A percentile compares a stretch with the other conserved stretches of the same genome.
phyloP scores from a whole-genome alignment of 2,113 vertebrate genomes.

The Zootoca vivipara region DNA sequence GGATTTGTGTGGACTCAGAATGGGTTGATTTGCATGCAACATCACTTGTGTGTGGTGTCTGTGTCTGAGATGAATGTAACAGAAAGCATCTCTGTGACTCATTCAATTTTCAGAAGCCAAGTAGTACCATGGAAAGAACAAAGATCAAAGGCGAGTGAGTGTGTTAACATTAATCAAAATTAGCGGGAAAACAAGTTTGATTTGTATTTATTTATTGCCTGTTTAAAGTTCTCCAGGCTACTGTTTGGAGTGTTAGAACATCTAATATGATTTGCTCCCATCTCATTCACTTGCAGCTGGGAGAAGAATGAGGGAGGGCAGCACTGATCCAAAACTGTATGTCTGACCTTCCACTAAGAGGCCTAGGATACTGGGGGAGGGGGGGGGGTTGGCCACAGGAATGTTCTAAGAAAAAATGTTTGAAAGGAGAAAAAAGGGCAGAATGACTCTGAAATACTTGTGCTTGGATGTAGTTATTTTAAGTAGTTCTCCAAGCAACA shows the following conservation, averaged over 20 bases:
- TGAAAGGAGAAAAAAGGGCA: neutral
- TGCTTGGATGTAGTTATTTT: neutral
- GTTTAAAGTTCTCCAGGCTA: too few relatives aligned
- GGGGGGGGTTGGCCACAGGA: neutral
- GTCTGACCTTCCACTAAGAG: slow-evolving; percentile 41
- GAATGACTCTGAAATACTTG: neutral
- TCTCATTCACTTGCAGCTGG: slow-evolving; percentile 42
- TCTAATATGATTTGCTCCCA: neutral
- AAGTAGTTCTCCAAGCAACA: neutral
- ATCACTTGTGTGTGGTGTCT: too few relatives aligned
- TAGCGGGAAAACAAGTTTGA: too few relatives aligned
- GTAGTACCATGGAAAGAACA: neutral
- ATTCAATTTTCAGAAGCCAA: neutral
- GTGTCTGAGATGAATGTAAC: neutral
- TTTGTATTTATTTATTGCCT: too few relatives aligned
- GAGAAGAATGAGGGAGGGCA: slow-evolving; percentile 43
- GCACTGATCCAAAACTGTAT: slow-evolving; percentile 51
- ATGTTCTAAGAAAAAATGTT: neutral
- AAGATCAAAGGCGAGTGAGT: neutral
- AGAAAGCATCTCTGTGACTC: neutral
- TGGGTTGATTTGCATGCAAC: too few relatives aligned
- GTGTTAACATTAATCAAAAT: neutral
- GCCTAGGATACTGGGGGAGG: neutral
- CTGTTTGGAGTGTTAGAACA: too few relatives aligned
- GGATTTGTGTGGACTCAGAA: too few relatives aligned